Base-by-base conservation (phyloP, 2,113 vertebrate species). In the Atherinomorus stipes region DNA sequence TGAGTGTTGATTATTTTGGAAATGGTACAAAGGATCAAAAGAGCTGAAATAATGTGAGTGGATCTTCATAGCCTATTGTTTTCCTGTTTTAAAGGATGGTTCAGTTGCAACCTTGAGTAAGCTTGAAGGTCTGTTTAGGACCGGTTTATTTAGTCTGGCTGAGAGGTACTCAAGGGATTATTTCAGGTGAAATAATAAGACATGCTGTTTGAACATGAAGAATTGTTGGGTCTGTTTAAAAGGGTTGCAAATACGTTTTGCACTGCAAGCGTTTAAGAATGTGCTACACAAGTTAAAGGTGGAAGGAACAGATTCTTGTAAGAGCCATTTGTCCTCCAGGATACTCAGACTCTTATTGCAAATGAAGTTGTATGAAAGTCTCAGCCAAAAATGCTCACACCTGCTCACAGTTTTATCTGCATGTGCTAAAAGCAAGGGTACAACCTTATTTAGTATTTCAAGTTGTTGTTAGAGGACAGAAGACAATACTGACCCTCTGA, bases 61-160 rank as follows among this genome's bases (percentile, higher is more conserved):
- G 7, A 34, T 6, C 31, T 34, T 34, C 9, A 9, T 5, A 34
- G 31, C 31, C 52, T 78, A 65, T 84, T 71, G 81, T 76, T 68
- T 83, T 83, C 44, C 64, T 51, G 51, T 69, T 78, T 34, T 49
- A 64, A 70, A 70, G 66, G 58, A 77, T 76, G 69, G 47, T 81
- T 73, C 59, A 52, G 16, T 18, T 11, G 63, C 37, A 56, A 64
- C 44, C 47, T 53, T 11, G 18, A 56, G 37, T 77, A 28, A 57
- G 38, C 45, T 62, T 75, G 37, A 44, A 49, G 49, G 38, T 64
- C 19, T 53, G 60, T 64, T 42, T 67, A 40, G 61, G 1, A 19
- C 44, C 40, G 12, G 40, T 16, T 42, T 42, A 15, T 15, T 42
- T 15, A 42, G 40, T 42, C 40, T 42, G 40, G 40, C 45, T 71